Evolutionary conservation across 2,888 invertebrate species (phyloP).

Genomic region (Hypercompe scribonia): DNA sequence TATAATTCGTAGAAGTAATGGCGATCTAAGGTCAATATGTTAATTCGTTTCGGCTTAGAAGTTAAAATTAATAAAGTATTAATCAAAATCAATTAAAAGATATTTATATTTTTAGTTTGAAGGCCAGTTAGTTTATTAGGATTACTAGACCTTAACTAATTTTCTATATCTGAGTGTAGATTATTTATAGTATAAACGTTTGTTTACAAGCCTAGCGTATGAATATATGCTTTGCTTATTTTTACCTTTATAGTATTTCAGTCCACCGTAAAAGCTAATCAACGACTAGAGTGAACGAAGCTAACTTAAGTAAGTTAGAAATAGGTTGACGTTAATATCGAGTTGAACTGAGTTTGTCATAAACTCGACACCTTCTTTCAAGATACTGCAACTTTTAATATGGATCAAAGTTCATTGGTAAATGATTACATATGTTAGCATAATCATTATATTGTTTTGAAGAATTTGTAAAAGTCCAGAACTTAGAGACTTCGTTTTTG

Average conservation of each 20-base stretch:
- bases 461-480: neutral
- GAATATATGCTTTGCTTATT: no score
- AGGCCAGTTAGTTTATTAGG: neutral
- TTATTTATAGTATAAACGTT: no score
- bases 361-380: neutral
- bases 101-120: neutral
- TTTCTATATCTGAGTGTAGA: no score
- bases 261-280: no score
- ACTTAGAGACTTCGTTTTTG: neutral
- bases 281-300: no score
- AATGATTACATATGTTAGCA: neutral
- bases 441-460: neutral
- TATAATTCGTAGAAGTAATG: neutral
- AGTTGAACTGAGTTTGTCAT: no score
- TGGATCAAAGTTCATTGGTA: neutral
- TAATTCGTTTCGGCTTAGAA: neutral
- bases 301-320: no score
- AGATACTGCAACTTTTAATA: neutral
- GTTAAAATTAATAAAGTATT: neutral
- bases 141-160: neutral
- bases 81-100: neutral
- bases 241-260: no score
- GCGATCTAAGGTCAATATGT: constrained; percentile 8
- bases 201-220: no score
- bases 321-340: no score